Evolutionary conservation across 2,888 invertebrate species (phyloP).

Genomic region (Rapana venosa): DNA sequence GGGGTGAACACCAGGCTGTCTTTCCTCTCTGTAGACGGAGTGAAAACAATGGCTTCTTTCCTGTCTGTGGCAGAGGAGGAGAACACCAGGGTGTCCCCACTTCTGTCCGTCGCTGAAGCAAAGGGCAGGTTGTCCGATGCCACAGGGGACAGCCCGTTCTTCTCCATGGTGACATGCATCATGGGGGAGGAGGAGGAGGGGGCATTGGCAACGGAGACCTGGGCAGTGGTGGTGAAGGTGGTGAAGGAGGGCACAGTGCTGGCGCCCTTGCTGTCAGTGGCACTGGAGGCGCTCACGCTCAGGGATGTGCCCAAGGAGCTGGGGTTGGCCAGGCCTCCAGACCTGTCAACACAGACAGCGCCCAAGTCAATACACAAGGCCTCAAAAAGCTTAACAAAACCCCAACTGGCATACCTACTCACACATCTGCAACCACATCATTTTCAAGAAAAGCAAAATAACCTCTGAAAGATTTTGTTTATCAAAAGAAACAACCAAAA

Average conservation of each 20-base stretch:
- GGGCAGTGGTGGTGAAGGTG: conserved; percentile 58
- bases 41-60: neutral
- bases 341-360: neutral
- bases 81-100: conserved; percentile 18
- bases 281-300: conserved; percentile 25
- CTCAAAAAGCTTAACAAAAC: no score
- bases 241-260: conserved; percentile 54
- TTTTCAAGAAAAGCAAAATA: no score
- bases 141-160: conserved; percentile 59
- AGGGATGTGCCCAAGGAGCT: conserved; percentile 33
- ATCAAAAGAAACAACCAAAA: no score
- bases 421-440: no score
- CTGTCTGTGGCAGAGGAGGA: neutral
- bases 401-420: no score
- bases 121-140: conserved; percentile 55
- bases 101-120: conserved; percentile 48
- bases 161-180: conserved; percentile 52
- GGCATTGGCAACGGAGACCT: conserved; percentile 53
- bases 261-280: conserved; percentile 51
- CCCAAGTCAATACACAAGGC: neutral
- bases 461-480: no score
- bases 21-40: conserved; percentile 46
- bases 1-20: conserved; percentile 6
- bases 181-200: conserved; percentile 50
- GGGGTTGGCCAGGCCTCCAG: conserved; percentile 7